Evolutionary conservation across 2,797 vertebrate genomes (phyloP).

Genomic region (Falco concolor): DNA sequence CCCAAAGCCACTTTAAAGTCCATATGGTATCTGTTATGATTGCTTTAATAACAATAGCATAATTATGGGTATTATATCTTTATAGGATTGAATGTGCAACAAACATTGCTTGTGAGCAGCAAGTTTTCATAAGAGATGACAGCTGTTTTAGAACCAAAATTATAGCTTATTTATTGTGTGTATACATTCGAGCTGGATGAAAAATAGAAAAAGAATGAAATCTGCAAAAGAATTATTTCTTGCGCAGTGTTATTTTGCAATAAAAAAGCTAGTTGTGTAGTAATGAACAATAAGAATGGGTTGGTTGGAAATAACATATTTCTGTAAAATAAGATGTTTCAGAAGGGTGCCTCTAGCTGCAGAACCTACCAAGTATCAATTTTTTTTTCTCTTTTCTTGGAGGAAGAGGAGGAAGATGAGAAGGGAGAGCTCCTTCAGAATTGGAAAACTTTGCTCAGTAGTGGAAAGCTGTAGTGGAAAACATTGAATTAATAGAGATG

Average conservation of each 20-base stretch:
- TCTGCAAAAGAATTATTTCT: slow-evolving; percentile 41
- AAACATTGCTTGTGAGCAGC: slow-evolving; percentile 50
- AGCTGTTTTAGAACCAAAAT: slow-evolving; percentile 60
- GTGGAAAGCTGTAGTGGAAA: slow-evolving; percentile 1
- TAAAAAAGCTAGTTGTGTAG: slow-evolving; percentile 1
- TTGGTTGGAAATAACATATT: slow-evolving; percentile 25
- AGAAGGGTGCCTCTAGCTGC: background rate
- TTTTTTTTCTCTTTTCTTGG: background rate
- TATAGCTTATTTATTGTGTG: slow-evolving; percentile 58
- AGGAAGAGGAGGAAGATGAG: background rate
- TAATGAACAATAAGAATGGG: slow-evolving; percentile 19
- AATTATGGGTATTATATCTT: slow-evolving; percentile 37
- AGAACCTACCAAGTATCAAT: background rate
- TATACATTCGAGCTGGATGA: background rate
- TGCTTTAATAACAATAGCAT: slow-evolving; percentile 47
- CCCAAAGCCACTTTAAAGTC: slow-evolving; percentile 36
- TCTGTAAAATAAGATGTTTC: background rate
- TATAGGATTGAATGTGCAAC: slow-evolving; percentile 33
- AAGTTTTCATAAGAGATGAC: slow-evolving; percentile 52
- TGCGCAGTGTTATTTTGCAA: slow-evolving; percentile 53
- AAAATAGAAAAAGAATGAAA: slow-evolving; percentile 40
- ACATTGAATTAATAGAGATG: background rate
- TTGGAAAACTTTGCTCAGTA: background rate
- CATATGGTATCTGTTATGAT: slow-evolving; percentile 53
- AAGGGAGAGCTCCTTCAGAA: background rate